These are phyloP conservation scores for Piscicola geometra DNA, from an alignment of 2,888 invertebrate genomes.

Conservation along the genomic window DNA sequence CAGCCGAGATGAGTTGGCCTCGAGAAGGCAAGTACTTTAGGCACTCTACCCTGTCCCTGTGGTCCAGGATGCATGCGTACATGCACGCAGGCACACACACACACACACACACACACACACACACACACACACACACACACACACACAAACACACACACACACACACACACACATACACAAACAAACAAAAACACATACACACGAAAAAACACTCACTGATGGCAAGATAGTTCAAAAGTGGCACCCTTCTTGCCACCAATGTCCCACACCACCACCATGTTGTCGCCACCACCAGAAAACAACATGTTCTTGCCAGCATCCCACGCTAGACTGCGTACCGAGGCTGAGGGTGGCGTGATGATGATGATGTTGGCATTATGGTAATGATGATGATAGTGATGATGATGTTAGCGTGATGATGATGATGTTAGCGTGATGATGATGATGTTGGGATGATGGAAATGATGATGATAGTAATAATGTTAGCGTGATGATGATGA, in stretches of 20 bases:
- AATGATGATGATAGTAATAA: too few species aligned
- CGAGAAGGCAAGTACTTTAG: conserved; percentile 56
- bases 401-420: too few species aligned
- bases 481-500: too few species aligned
- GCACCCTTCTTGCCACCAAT: conserved; percentile 94
- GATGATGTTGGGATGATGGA: too few species aligned
- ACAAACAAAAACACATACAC: not conserved
- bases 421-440: too few species aligned
- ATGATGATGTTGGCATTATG: too few species aligned
- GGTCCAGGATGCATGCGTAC: not conserved
- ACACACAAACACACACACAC: not conserved
- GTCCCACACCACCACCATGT: conserved; percentile 89
- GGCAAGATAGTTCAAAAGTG: conserved; percentile 92
- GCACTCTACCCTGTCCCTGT: conserved; percentile 54
- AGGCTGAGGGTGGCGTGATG: too few species aligned
- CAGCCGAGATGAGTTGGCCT: conserved; percentile 84
- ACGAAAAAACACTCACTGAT: conserved; percentile 56
- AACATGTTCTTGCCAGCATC: conserved; percentile 80
- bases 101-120: not conserved
- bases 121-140: not conserved
- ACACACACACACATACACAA: not conserved
- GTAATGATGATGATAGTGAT: too few species aligned
- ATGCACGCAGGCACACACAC: not conserved
- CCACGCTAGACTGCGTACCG: conserved; percentile 87
- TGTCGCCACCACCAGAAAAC: conserved; percentile 93